Evolutionary conservation across 64 coral and sea anemone genomes (phyloP).

Genomic region (Pocillopora verrucosa): DNA sequence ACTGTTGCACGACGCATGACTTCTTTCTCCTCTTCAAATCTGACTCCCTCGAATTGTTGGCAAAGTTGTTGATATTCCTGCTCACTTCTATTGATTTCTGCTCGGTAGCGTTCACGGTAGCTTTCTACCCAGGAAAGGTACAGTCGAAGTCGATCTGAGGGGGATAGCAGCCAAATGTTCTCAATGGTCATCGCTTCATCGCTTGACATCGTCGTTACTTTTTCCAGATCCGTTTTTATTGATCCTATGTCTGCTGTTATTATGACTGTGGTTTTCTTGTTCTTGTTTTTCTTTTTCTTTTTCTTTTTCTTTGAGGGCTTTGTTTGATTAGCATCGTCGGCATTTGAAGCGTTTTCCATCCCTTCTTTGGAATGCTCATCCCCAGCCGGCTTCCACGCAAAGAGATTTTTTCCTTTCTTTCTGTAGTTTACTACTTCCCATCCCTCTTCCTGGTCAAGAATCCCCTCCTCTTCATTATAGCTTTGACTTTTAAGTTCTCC

Average conservation of each 20-base stretch:
- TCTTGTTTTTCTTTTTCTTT: conserved; percentile 7
- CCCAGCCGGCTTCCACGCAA: background rate
- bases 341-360: conserved; percentile 21
- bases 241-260: background rate
- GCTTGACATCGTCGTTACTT: conserved; percentile 1
- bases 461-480: background rate
- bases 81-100: conserved; percentile 19
- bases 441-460: conserved; percentile 19
- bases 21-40: conserved; percentile 39
- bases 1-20: conserved; percentile 62
- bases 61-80: conserved; percentile 42
- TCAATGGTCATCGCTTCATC: background rate
- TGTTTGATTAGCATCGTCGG: background rate
- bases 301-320: conserved; percentile 33
- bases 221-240: background rate
- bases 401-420: conserved; percentile 25
- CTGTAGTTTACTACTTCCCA: background rate
- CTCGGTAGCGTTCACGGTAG: conserved; percentile 24
- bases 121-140: conserved; percentile 26
- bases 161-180: conserved; percentile 37
- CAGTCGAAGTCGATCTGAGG: conserved; percentile 7
- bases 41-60: background rate
- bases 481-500: background rate
- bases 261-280: background rate
- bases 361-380: conserved; percentile 31